These are phyloP conservation scores for Drosophila ironensis DNA, from an alignment of 1,140 invertebrate species.

Conservation along the genomic window DNA sequence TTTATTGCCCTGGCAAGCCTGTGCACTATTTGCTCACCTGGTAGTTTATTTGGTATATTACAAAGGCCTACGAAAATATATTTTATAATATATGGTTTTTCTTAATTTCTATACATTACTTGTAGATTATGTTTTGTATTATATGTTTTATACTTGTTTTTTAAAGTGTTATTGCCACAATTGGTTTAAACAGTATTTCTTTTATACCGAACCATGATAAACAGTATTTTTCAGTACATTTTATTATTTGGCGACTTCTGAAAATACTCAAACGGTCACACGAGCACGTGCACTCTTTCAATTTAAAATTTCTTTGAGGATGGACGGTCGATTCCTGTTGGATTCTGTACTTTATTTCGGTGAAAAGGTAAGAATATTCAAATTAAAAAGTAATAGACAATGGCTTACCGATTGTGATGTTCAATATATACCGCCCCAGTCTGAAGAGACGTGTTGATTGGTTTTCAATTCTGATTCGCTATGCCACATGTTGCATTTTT, in stretches of 20 bases:
- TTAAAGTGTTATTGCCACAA: no score
- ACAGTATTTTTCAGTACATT: not conserved
- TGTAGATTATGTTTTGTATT: no score
- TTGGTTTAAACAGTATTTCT: no score
- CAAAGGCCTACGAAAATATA: no score
- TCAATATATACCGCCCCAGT: slow-evolving; percentile 62
- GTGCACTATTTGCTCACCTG: no score
- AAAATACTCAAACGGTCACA: not conserved
- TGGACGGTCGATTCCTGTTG: not conserved
- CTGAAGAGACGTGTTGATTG: slow-evolving; percentile 75
- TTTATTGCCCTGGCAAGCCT: no score
- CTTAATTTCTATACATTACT: no score
- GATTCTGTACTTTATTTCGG: not conserved
- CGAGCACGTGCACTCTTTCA: slow-evolving; percentile 21
- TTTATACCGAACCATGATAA: no score
- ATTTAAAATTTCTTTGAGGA: not conserved
- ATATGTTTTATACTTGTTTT: no score
- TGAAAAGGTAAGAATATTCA: slow-evolving; percentile 1
- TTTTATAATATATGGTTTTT: no score
- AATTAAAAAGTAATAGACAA: slow-evolving; percentile 74
- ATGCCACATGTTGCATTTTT: not conserved
- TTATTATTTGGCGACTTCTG: not conserved
- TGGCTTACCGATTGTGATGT: slow-evolving; percentile 86
- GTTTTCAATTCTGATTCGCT: slow-evolving; percentile 55
- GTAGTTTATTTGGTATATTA: no score